A percentile compares a stretch with the other conserved stretches of the same genome.
phyloP scores from a whole-genome alignment of 2,797 vertebrate species.

The Prionace glauca region DNA sequence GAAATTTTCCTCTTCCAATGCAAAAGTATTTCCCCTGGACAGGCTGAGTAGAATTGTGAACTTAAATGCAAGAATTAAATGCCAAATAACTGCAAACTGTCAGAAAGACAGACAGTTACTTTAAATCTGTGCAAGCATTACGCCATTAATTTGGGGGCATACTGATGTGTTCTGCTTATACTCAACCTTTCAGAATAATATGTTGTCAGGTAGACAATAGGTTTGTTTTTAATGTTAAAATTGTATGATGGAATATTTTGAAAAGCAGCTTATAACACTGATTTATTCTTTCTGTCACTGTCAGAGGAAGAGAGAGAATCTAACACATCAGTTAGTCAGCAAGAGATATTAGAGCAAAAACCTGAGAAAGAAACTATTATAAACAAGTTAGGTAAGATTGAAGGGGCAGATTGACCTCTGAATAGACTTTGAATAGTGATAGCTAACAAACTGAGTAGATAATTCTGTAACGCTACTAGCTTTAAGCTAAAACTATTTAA shows the following conservation, averaged over 20 bases:
- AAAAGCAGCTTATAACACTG: neutral
- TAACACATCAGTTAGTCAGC: conserved; percentile 30
- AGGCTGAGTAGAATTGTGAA: neutral
- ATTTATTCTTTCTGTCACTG: conserved; percentile 13
- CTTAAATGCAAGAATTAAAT: neutral
- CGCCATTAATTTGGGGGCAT: neutral
- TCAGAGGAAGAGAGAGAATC: conserved; percentile 21
- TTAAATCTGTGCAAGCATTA: neutral
- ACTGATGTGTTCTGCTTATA: neutral
- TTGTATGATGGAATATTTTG: neutral
- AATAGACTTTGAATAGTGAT: neutral
- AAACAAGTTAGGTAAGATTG: conserved; percentile 25
- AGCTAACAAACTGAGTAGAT: neutral
- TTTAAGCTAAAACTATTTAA: too few species aligned
- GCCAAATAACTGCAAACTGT: neutral
- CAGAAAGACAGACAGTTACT: neutral
- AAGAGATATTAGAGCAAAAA: conserved; percentile 13
- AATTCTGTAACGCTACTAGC: neutral
- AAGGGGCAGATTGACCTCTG: neutral
- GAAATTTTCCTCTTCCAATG: neutral
- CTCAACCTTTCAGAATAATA: neutral
- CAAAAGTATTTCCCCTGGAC: neutral
- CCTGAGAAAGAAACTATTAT: conserved; percentile 16
- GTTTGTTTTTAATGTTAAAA: neutral
- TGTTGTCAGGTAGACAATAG: neutral